phyloP scores from a whole-genome alignment of 2,888 invertebrate species.

The Tinea trinotella region DNA sequence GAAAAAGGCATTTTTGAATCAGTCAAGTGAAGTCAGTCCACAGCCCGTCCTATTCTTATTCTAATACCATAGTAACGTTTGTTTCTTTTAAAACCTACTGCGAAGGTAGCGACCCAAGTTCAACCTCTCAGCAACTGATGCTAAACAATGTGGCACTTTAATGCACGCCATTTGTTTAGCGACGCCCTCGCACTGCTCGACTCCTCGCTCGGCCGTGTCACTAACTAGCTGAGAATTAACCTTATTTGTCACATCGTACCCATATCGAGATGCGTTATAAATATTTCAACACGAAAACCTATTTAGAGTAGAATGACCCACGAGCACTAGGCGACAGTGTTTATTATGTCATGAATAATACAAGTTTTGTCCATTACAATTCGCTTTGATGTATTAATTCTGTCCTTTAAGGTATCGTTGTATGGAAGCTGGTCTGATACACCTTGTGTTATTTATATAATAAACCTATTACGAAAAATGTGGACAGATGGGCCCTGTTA shows the following conservation, averaged over 20 bases:
- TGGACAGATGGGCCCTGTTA: constrained; percentile 1
- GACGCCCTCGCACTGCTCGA: constrained; percentile 39
- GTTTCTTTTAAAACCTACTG: constrained; percentile 20
- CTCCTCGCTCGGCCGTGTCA: constrained; percentile 8
- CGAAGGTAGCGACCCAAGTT: constrained; percentile 38
- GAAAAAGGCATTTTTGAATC: no score
- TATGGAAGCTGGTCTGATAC: neutral
- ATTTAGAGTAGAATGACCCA: constrained; percentile 15
- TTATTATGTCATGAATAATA: constrained; percentile 4
- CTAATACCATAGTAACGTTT: no score
- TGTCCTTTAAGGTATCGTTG: neutral
- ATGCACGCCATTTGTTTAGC: constrained; percentile 39
- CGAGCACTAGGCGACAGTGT: neutral
- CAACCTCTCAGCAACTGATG: constrained; percentile 40
- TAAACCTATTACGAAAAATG: constrained; percentile 2
- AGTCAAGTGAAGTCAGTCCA: no score
- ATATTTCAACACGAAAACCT: constrained; percentile 10
- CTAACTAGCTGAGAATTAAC: constrained; percentile 12
- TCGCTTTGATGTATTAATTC: neutral
- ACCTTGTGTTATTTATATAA: neutral
- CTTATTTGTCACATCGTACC: constrained; percentile 8
- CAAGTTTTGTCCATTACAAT: neutral
- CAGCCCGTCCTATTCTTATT: no score
- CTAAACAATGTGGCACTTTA: constrained; percentile 54
- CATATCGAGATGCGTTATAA: constrained; percentile 10